Evolutionary conservation across 2,888 invertebrate genomes (phyloP), one percentile per base, ranked within the genome.

Genomic region (Drosophila picticornis): DNA sequence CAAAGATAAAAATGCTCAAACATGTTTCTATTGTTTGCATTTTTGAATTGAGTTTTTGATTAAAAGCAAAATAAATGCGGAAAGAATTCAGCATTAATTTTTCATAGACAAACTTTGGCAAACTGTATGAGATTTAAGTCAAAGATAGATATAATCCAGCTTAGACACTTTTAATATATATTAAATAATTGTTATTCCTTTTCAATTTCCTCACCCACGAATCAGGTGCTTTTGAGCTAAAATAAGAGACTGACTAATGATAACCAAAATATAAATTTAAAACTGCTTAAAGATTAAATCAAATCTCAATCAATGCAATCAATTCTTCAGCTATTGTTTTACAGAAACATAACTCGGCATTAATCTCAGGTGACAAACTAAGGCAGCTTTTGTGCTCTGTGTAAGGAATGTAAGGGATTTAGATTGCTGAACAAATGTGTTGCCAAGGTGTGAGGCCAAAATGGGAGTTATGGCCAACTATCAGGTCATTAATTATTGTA

Each of bases 401-500:
- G 16, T 25, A 48, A 34, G 16, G 57, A 36, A 48, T 6, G 22
- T 38, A 13, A 27, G 27, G 16, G 13, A 6, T 25, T 55, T n/a
- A 38, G 40, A 27, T 19, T 29, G 19, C 22, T 4, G 19, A 25
- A 27, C 10, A 0, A 11, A 19, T 7, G 6, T 19, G 25, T 13
- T 22, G 9, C 11, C 25, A 40, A 27, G 40, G 55, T 55, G 72
- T 46, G 65, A 61, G 59, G 38, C 46, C 27, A 13, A 48, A 36
- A 48, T 46, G 53, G 43, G 46, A 63, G 67, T 66, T 70, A 78
- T n/a, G 43, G 64, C 63, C 55, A 90, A 83, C 60, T 74, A 84
- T 76, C 73, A 71, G 78, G 74, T 91, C 91, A 91, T 88, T 89
- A 90, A 90, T 91, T 88, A 84, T 84, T 79, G 79, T 83, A 90